Base-by-base conservation (phyloP, 2,113 vertebrate genomes). In the Cettia cetti region DNA sequence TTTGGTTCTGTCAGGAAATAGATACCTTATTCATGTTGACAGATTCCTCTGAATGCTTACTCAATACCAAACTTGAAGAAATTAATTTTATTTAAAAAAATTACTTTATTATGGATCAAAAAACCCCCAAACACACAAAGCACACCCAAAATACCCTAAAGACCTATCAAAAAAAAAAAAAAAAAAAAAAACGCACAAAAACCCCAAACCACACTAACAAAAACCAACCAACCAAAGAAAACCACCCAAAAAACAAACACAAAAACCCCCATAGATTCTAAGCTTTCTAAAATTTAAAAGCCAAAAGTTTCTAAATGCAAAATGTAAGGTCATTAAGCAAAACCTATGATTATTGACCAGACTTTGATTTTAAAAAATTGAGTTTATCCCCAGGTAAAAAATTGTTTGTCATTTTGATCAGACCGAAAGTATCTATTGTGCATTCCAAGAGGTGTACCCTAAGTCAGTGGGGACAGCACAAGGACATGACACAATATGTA, bases 391-490 rank as follows among this genome's bases (percentile, higher is more conserved):
- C 4, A 28, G 8, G 13, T 8, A 64, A 82, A 83, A 59, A 60
- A 22, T 14, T 33, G 7, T 22, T 18, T 31, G 10, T 30, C 3
- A 30, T 64, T 75, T 75, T 52, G 9, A 56, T 18, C 10, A 59
- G 23, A 60, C 9, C 2, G 3, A 65, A 66, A 53, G 6, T 8
- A 33, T 44, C 2, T 22, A 21, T 50, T 35, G 20, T 27, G 7
- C 7, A 16, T 59, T 28, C 15, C 15, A 28, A 20, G 9, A 33
- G 13, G 5, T 13, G 13, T 19, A 28, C 23, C 19, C 27, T 42
- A 57, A 39, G n/a, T 14, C 15, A 6, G 4, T 1, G 1, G 2
- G 6, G 4, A 50, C 27, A 59, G 17, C 11, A 45, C 6, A 40
- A 18, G 10, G 3, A 49, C 26, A 28, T 13, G 15, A 31, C 19